Evolutionary conservation across 2,113 vertebrate genomes (phyloP).

Genomic region (Catharus minimus): DNA sequence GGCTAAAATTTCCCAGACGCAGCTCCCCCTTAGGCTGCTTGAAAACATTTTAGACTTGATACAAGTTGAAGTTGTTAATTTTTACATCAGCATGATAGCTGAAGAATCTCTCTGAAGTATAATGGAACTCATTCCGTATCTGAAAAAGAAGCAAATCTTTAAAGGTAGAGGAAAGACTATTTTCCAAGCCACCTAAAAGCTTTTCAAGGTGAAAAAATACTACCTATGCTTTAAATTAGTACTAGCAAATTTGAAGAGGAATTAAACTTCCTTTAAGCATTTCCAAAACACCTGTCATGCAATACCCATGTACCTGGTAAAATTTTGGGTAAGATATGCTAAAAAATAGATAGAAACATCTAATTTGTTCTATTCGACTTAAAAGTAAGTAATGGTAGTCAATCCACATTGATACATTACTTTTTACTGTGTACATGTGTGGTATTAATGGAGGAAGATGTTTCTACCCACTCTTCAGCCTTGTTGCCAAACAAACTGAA

Average conservation of each 20-base stretch:
- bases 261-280: not conserved
- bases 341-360: not conserved
- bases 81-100: not conserved
- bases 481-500: not conserved
- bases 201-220: not conserved
- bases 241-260: not conserved
- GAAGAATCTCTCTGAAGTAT: not conserved
- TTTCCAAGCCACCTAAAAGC: not conserved
- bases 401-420: not conserved
- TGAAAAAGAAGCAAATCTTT: not conserved
- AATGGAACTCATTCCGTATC: not conserved
- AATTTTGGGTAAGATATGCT: not conserved
- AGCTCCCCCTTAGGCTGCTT: not conserved
- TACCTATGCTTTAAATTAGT: not conserved
- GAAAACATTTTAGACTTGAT: not conserved
- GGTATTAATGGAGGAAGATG: not conserved
- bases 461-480: not conserved
- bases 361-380: not conserved
- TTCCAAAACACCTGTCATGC: not conserved
- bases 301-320: not conserved
- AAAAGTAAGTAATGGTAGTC: not conserved
- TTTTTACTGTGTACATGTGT: not conserved
- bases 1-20: not conserved
- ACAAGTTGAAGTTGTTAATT: not conserved
- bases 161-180: not conserved